Evolutionary conservation across 2,113 vertebrate genomes (phyloP), one percentile per base, ranked within the genome.

Genomic region (Corythaeola cristata): DNA sequence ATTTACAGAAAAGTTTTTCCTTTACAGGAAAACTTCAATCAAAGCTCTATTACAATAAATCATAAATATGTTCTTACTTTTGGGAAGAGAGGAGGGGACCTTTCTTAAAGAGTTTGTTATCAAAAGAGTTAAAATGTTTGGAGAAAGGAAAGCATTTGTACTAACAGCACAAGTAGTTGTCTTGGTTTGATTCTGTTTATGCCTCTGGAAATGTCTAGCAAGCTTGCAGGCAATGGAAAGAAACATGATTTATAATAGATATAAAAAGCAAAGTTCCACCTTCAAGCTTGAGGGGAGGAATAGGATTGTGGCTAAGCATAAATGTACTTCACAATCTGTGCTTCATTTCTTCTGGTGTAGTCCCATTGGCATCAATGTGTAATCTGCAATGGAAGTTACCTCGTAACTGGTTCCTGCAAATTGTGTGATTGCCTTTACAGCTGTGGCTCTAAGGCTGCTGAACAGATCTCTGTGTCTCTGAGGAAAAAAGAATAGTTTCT

Each of bases 211-310:
- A 92, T 62, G 53, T 88, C 84, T 89, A 91, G 66, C 37, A 94
- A 78, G 77, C 50, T 89, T 73, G 18, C 44, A 94, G 86, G 81
- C 89, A 85, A 73, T 74, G 23, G 55, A 85, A 94, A 80, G 77
- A 90, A 90, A 76, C 53, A 55, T 92, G 95, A 96, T 96, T 95
- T 94, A 95, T 96, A 82, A 73, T 24, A 73, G 77, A 93, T 83
- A 95, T 93, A 95, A 97, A 97, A 93, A 69, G 32, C 35, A 91
- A 92, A 94, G 77, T 85, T 93, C 85, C 55, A 95, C 64, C 79
- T 96, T 92, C 66, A 66, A 30, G 89, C 74, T 92, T 62, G 87
- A 97, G 78, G 86, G 79, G 37, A 91, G 69, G 74, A 96, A 96
- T 76, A 94, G 90, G 84, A 85, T 76, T 89, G 89, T 93, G 80